Percentiles rank a stretch among this genome's conserved stretches.
These are phyloP conservation scores for Agrochola lota DNA, from an alignment of 2,888 invertebrate species.

Conservation along the genomic window DNA sequence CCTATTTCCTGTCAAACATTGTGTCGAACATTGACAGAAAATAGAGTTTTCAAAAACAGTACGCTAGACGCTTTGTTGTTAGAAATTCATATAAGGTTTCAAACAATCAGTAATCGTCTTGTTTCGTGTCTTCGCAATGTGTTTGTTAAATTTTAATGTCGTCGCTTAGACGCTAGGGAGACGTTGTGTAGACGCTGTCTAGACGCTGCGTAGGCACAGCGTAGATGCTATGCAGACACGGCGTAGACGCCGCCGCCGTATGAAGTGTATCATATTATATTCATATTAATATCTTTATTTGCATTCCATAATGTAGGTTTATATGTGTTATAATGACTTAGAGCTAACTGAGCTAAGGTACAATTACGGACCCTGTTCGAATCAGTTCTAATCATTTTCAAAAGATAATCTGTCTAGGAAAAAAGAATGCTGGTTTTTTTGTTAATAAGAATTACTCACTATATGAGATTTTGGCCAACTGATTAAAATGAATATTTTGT, in stretches of 20 bases:
- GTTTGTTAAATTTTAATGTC: not conserved
- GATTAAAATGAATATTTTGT: not conserved
- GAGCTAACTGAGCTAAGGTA: no score
- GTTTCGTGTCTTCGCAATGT: not conserved
- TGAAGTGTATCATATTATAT: not conserved
- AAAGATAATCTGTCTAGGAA: not conserved
- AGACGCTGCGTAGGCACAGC: conserved; percentile 11
- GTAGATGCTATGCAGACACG: not conserved
- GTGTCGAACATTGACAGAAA: no score
- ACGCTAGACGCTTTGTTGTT: not conserved
- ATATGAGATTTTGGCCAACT: not conserved
- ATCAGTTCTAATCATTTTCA: not conserved
- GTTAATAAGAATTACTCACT: not conserved
- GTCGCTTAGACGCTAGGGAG: conserved; percentile 1
- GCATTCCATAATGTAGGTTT: no score
- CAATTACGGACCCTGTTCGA: no score
- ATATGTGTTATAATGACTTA: no score
- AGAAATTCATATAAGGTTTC: not conserved
- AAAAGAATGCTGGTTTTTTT: not conserved
- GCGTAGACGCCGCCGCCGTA: not conserved
- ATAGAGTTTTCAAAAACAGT: no score
- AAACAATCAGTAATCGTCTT: not conserved
- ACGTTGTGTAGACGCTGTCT: conserved; percentile 5
- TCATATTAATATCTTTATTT: no score
- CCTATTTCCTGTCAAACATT: no score